phyloP scores from a whole-genome alignment of 2,888 invertebrate species.

The Eristalis arbustorum region DNA sequence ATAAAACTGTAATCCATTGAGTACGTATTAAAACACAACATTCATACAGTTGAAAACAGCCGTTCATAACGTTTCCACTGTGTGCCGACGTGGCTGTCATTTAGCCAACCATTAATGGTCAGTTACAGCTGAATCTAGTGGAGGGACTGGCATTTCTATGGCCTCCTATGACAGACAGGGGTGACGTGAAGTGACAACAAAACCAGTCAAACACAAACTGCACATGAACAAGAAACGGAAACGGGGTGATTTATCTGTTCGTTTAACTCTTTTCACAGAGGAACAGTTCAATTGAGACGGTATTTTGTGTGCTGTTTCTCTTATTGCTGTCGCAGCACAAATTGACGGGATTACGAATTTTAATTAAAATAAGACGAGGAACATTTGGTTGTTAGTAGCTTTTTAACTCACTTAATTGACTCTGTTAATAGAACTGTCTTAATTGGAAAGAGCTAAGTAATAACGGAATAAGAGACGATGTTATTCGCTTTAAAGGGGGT shows the following conservation, averaged over 20 bases:
- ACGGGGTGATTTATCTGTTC: conserved; percentile 29
- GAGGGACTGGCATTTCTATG: conserved; percentile 23
- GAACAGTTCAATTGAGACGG: conserved; percentile 22
- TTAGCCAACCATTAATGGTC: not conserved
- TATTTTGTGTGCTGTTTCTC: not conserved
- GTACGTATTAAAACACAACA: not conserved
- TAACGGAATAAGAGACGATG: too few species aligned
- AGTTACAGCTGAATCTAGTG: conserved; percentile 5
- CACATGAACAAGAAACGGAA: not conserved
- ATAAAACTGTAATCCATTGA: not conserved
- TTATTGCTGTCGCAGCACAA: not conserved
- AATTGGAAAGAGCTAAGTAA: too few species aligned
- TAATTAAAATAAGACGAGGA: not conserved
- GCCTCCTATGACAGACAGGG: not conserved
- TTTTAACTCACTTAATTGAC: too few species aligned
- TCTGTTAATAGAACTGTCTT: too few species aligned
- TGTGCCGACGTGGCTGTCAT: not conserved
- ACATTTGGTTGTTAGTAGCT: too few species aligned
- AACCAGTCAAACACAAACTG: not conserved
- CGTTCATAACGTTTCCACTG: not conserved
- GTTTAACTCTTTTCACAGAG: conserved; percentile 24
- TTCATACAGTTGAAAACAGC: not conserved
- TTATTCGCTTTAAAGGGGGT: too few species aligned
- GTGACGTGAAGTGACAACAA: not conserved
- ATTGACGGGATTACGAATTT: not conserved